These are phyloP conservation scores for Protobothrops mucrosquamatus DNA, from an alignment of 2,113 vertebrate species.

Conservation along the genomic window DNA sequence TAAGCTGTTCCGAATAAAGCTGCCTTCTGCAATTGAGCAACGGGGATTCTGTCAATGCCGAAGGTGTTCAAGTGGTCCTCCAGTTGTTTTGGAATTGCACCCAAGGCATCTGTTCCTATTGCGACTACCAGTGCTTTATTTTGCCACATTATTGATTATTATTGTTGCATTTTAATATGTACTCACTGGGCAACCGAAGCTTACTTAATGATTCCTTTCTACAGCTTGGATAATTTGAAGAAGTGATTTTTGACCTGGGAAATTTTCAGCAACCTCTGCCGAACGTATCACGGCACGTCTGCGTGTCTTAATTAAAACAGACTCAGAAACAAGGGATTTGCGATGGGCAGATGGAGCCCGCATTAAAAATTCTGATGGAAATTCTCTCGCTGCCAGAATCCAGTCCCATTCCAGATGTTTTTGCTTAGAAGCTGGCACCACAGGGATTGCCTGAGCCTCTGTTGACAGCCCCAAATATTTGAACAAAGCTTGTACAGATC, in stretches of 20 bases:
- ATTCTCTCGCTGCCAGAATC: background rate
- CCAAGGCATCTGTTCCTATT: too few relatives aligned
- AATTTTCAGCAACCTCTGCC: background rate
- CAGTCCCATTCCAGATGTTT: background rate
- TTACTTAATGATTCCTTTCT: background rate
- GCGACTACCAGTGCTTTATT: too few relatives aligned
- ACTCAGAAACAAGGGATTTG: background rate
- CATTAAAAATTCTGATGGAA: background rate
- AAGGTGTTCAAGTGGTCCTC: too few relatives aligned
- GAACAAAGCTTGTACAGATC: background rate
- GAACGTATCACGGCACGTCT: background rate
- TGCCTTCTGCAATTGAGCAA: too few relatives aligned
- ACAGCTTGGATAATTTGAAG: background rate
- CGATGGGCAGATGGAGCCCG: background rate
- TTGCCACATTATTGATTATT: too few relatives aligned
- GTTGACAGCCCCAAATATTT: background rate
- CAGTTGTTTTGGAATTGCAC: too few relatives aligned
- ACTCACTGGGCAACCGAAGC: background rate
- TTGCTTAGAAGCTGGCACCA: background rate
- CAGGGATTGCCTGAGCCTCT: background rate
- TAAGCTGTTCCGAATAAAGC: too few relatives aligned
- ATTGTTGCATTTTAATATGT: background rate
- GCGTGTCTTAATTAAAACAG: background rate
- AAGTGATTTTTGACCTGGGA: background rate
- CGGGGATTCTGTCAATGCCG: too few relatives aligned